Percentiles rank a stretch among this genome's conserved stretches.
phyloP scores from a whole-genome alignment of 2,888 invertebrate species.

The Acleris cristana region DNA sequence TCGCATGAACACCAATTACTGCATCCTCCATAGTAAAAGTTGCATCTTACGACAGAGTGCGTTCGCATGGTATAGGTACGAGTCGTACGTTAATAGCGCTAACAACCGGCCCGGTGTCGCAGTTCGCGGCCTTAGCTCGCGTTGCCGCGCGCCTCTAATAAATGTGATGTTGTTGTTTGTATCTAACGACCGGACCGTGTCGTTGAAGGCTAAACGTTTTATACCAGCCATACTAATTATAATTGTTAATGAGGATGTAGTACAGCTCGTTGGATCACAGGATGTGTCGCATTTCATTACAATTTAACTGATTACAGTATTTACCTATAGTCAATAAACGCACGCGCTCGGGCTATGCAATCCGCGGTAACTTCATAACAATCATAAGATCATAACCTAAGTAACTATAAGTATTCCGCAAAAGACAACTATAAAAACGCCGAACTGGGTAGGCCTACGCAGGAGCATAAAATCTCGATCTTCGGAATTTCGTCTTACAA shows the following conservation, averaged over 20 bases:
- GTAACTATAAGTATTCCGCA: slow-evolving; percentile 4
- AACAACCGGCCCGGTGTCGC: neutral
- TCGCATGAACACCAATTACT: neutral
- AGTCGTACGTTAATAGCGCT: neutral
- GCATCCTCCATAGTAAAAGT: slow-evolving; percentile 1
- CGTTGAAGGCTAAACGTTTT: slow-evolving; percentile 63
- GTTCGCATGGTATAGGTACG: neutral
- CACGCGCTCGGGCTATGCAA: neutral
- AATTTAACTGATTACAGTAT: neutral
- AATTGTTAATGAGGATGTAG: slow-evolving; percentile 72
- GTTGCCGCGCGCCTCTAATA: slow-evolving; percentile 2
- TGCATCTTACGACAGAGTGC: neutral
- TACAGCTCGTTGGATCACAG: slow-evolving; percentile 54
- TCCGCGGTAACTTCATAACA: slow-evolving; percentile 9
- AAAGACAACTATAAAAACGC: slow-evolving; percentile 11
- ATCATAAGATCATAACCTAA: too few relatives aligned
- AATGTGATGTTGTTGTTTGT: slow-evolving; percentile 41
- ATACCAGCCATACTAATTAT: slow-evolving; percentile 63
- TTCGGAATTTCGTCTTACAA: too few relatives aligned
- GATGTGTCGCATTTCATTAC: slow-evolving; percentile 48
- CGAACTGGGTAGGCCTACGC: too few relatives aligned
- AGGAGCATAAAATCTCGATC: too few relatives aligned
- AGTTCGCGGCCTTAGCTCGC: slow-evolving; percentile 1
- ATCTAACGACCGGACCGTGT: slow-evolving; percentile 47
- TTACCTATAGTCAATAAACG: neutral